Evolutionary conservation across 2,888 invertebrate genomes (phyloP), one percentile per base, ranked within the genome.

Genomic region (Apantesis nais): DNA sequence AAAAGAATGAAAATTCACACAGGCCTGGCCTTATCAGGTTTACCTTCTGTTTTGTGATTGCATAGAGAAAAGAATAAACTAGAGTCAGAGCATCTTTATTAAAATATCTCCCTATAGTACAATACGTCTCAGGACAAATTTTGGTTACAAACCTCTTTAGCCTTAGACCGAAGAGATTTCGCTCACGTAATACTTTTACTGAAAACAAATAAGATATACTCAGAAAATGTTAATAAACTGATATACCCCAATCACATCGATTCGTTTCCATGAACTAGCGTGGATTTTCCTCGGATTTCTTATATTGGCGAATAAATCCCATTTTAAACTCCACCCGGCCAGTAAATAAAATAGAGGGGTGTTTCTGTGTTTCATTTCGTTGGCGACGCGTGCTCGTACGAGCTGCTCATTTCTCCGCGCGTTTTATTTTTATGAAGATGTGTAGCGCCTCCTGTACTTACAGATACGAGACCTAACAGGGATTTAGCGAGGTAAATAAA

Each of bases 351-450:
- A 92, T 89, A 89, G 89, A 89, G 85, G 88, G 89, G 89, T 89
- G 87, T 88, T 88, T 87, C 88, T 87, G 86, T 85, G 86, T 91
- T 89, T 89, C 87, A 89, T 90, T 87, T 85, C 81, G 69, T 82
- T 84, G 83, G 82, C 83, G 86, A 82, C 83, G 84, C 85, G 79
- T 81, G 74, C 83, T 84, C 83, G 80, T 85, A 85, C 88, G 82
- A 88, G 86, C 84, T 83, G 88, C 86, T 88, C 89, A 85, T 89
- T 89, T 83, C 84, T 83, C 79, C 78, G 82, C 84, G 81, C 86
- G 84, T 88, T 92, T 90, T 89, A 89, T 90, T 93, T 91, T 92
- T 91, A 93, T 92, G 90, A 92, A 93, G 93, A 93, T 90, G 88
- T 92, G 92, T 92, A 81, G 88, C 87, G 78, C 71, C 77, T 76